These are phyloP conservation scores for Lithophane socia DNA, from an alignment of 2,888 invertebrate genomes.

Conservation along the genomic window DNA sequence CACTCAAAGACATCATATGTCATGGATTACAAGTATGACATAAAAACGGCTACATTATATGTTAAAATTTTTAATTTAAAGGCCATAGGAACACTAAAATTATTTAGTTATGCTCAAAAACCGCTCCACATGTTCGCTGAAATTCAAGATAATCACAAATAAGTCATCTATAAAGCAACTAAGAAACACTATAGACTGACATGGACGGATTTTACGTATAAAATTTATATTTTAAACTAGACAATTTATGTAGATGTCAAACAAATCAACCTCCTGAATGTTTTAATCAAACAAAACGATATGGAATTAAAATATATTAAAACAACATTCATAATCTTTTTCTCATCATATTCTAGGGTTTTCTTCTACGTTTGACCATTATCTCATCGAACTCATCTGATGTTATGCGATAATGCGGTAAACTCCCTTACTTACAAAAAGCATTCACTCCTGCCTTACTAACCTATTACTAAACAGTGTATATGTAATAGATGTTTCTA, in stretches of 20 bases:
- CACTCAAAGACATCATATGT: not conserved
- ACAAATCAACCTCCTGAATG: constrained; percentile 21
- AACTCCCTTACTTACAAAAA: too few relatives aligned
- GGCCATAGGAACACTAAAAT: not conserved
- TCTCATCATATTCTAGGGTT: not conserved
- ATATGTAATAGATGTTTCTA: not conserved
- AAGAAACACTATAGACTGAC: not conserved
- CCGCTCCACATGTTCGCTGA: not conserved
- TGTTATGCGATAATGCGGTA: not conserved
- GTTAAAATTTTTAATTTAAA: too few relatives aligned
- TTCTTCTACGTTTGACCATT: not conserved
- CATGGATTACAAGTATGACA: not conserved
- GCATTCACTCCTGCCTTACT: not conserved
- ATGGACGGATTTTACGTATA: not conserved
- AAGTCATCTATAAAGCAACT: constrained; percentile 1
- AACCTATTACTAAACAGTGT: not conserved
- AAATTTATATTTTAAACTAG: constrained; percentile 1
- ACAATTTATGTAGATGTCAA: not conserved
- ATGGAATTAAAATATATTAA: not conserved
- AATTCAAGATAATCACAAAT: constrained; percentile 15
- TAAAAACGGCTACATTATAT: not conserved
- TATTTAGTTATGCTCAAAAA: not conserved
- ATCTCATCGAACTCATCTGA: too few relatives aligned
- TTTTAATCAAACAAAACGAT: constrained; percentile 8
- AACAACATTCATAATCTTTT: not conserved